Base-by-base conservation (phyloP, 2,113 vertebrate species). In the Nycticorax nycticorax region DNA sequence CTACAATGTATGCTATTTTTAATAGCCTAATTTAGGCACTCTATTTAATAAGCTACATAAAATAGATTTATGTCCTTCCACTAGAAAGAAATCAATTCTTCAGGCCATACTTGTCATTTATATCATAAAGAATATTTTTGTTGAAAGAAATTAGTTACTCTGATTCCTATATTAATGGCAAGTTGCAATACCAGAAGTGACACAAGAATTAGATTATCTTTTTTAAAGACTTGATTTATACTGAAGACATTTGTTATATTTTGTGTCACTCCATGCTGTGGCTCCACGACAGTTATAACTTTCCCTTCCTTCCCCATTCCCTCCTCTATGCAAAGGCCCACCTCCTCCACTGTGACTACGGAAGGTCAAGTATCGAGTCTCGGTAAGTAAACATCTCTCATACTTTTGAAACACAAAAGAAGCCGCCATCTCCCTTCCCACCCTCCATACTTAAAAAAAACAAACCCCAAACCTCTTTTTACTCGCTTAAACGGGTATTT, bases 1-100 rank as follows among this genome's bases (percentile, higher is more conserved):
- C 97, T 98, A 98, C 95, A 98, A 98, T 93, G 97, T 96, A 94
- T 89, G 97, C 96, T 96, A 98, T 97, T 98, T 98, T 97, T 97
- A 98, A 98, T 79, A 97, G 98, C 98, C 98, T 98, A 98, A 98
- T 98, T 98, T 98, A 98, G 98, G 98, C 98, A 98, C 97, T 98
- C 98, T 98, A 98, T 98, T 98, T 98, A 98, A 98, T 98, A 97
- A 98, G 85, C 98, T 98, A 98, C 98, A 98, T 98, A 98, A 98
- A 98, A 98, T 98, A 98, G 98, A 98, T 98, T 98, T 97, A 98
- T 91, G 96, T 98, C 98, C 98, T 98, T 98, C 98, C 98, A 98
- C 98, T 98, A 98, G 98, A 98, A 98, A 98, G 98, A 98, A 98
- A 98, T 98, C 97, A 97, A 97, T 95, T 97, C 97, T 98, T 97